Evolutionary conservation across 2,888 invertebrate genomes (phyloP), one percentile per base, ranked within the genome.

Genomic region (Dicyrtoma fusca): DNA sequence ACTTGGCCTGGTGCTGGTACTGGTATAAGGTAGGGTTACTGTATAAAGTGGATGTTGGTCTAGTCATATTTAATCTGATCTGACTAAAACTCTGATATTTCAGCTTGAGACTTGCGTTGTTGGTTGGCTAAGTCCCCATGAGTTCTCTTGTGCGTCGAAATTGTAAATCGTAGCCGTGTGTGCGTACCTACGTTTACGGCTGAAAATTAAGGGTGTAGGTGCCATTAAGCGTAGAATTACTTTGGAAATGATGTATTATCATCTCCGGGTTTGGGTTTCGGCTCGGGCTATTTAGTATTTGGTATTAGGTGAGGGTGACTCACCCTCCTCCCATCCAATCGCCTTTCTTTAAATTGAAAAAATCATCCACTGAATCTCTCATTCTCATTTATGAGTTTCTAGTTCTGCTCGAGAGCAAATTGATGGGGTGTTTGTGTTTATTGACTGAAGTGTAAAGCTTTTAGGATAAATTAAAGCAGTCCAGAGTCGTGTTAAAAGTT

Each of bases 241-340:
- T 61, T n/a, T 26, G 61, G 34, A 61, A 61, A 61, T 61, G 34
- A 61, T 61, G 42, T 61, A 61, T 61, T 61, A 61, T 42, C 61
- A 34, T 61, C 61, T 61, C 26, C 25, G 61, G 17, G 26, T 61
- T 61, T 17, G 10, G 44, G 61, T n/a, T 61, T 17, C 17, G 17
- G 61, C 19, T 61, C 25, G 19, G 17, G 55, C 19, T 23, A 21
- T 19, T 19, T 61, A 34, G 34, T 34, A 34, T 34, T 34, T 34
- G 8, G 34, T 34, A 34, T 61, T 42, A 6, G 61, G 17, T 25
- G 8, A 25, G 14, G 61, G 17, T 61, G 42, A 61, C 26, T 61
- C 61, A 61, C 42, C 34, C 44, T 49, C 19, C 49, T 49, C 49
- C 11, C 34, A 34, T 34, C 34, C 34, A 34, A 5, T 34, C 34